These are phyloP conservation scores for honey bee (Apis mellifera) DNA, from an alignment of 1,140 invertebrate genomes.

Conservation along the genomic window DNA sequence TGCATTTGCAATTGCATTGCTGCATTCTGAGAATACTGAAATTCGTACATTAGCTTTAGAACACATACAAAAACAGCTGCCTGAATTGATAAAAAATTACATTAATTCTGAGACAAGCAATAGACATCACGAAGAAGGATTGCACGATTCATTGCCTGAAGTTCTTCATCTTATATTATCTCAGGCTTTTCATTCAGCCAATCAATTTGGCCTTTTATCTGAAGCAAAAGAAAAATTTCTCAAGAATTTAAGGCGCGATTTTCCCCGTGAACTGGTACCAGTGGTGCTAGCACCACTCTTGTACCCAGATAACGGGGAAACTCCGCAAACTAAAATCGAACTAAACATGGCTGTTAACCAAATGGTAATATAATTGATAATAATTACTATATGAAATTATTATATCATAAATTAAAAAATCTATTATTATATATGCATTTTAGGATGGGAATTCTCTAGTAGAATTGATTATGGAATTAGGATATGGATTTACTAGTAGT, in stretches of 20 bases:
- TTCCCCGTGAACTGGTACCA: conserved; percentile 92
- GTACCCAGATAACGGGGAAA: conserved; percentile 90
- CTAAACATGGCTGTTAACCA: conserved; percentile 82
- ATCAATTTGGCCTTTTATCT: conserved; percentile 83
- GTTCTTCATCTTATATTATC: conserved; percentile 91
- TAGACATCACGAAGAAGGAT: conserved; percentile 87
- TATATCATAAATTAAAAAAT: conserved; percentile 2
- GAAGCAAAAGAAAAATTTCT: conserved; percentile 92
- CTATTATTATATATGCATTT: conserved; percentile 39
- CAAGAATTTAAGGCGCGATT: conserved; percentile 90
- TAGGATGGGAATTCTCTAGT: conserved; percentile 88
- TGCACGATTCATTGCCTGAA: conserved; percentile 94
- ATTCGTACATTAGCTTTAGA: conserved; percentile 87
- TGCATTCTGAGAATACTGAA: conserved; percentile 90
- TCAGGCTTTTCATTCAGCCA: conserved; percentile 82
- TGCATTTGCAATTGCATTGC: conserved; percentile 91
- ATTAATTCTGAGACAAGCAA: conserved; percentile 88
- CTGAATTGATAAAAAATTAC: conserved; percentile 92
- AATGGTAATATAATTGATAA: conserved; percentile 81
- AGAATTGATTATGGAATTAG: conserved; percentile 94
- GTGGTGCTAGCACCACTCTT: conserved; percentile 93
- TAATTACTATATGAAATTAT: neutral
- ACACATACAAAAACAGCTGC: conserved; percentile 91
- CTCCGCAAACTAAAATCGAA: conserved; percentile 84
- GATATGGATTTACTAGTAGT: conserved; percentile 92